phyloP scores from a whole-genome alignment of 2,888 invertebrate genomes.

The Drosophila planitibia region DNA sequence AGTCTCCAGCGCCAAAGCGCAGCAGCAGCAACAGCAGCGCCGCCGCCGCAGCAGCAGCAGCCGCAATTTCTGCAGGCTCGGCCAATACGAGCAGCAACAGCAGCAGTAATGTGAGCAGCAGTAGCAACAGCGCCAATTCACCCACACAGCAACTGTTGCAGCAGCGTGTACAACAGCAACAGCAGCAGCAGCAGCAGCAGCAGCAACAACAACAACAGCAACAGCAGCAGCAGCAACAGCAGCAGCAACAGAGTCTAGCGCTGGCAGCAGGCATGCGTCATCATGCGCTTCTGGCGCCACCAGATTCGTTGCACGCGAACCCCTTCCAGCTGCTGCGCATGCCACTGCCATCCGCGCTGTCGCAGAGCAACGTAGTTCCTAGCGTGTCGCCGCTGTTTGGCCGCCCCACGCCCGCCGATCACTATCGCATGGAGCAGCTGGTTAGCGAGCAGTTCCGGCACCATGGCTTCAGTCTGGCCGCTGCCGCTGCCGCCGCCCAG shows the following conservation, averaged over 20 bases:
- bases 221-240: constrained; percentile 83
- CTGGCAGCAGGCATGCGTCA: constrained; percentile 87
- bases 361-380: constrained; percentile 90
- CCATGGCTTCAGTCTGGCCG: constrained; percentile 91
- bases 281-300: constrained; percentile 89
- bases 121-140: constrained; percentile 49
- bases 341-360: constrained; percentile 90
- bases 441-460: constrained; percentile 93
- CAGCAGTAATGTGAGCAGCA: constrained; percentile 34
- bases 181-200: constrained; percentile 61
- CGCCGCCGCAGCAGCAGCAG: constrained; percentile 22
- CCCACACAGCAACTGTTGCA: constrained; percentile 84
- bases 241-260: constrained; percentile 85
- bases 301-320: constrained; percentile 90
- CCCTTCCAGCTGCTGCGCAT: constrained; percentile 92
- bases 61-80: constrained; percentile 34
- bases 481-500: constrained; percentile 89
- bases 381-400: constrained; percentile 90
- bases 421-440: constrained; percentile 93
- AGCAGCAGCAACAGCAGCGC: constrained; percentile 53
- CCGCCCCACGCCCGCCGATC: constrained; percentile 92
- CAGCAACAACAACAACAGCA: constrained; percentile 58
- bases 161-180: constrained; percentile 83
- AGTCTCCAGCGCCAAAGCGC: constrained; percentile 50
- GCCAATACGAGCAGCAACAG: constrained; percentile 58